Conservation (phyloP, 2,888 invertebrate species). For the Phymatocera aterrima region DNA sequence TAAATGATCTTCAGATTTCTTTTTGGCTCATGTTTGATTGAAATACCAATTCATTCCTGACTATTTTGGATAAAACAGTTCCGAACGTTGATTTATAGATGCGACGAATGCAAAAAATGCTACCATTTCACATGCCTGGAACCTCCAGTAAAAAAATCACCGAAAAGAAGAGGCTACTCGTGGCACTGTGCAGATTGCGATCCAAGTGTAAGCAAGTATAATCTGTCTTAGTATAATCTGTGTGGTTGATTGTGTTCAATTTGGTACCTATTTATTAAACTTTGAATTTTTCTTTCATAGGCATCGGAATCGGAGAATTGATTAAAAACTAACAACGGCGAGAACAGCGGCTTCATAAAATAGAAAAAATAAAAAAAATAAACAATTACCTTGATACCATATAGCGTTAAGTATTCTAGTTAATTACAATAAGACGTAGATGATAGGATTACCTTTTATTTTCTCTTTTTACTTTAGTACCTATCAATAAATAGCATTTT, state of each 20-base stretch:
- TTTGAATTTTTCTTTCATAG: constrained; percentile 64
- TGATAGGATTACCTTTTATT: constrained; percentile 13
- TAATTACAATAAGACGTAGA: constrained; percentile 26
- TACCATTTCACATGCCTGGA: constrained; percentile 96
- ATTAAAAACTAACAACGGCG: constrained; percentile 51
- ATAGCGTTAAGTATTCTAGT: constrained; percentile 23
- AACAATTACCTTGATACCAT: constrained; percentile 26
- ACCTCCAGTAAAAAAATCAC: constrained; percentile 95
- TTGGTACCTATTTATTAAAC: neutral
- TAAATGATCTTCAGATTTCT: too few species aligned
- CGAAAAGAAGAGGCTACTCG: constrained; percentile 94
- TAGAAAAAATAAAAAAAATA: too few species aligned
- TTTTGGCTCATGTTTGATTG: too few species aligned
- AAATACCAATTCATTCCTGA: neutral
- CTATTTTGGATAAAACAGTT: neutral
- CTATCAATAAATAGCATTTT: constrained; percentile 14
- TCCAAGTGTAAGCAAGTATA: constrained; percentile 83
- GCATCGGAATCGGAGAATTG: constrained; percentile 72
- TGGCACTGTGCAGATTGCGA: constrained; percentile 98
- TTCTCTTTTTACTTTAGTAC: constrained; percentile 25
- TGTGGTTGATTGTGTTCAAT: neutral
- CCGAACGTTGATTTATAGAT: constrained; percentile 77
- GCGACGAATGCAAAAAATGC: constrained; percentile 92
- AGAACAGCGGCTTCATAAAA: constrained; percentile 48
- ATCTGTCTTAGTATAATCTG: neutral